Evolutionary conservation across 2,113 vertebrate species (phyloP).

Genomic region (Fulmarus glacialis): DNA sequence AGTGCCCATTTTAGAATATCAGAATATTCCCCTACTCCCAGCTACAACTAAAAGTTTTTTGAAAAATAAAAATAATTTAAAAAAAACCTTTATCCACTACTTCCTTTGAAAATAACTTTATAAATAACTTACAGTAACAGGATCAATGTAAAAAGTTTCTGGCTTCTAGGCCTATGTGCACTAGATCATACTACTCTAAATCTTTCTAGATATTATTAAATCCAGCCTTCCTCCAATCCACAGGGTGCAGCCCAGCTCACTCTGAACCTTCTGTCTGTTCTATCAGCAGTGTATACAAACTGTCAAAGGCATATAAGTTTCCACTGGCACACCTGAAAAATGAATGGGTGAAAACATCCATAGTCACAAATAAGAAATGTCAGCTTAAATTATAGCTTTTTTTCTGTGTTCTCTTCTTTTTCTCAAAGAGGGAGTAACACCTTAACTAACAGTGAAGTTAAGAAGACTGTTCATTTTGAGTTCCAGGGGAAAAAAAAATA

Average conservation of each 20-base stretch:
- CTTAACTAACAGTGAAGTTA: not conserved
- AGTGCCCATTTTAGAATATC: not conserved
- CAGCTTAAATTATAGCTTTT: not conserved
- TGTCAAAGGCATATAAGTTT: not conserved
- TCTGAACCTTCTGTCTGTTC: not conserved
- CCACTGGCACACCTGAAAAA: not conserved
- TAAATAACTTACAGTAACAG: not conserved
- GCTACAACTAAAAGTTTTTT: not conserved
- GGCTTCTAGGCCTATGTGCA: not conserved
- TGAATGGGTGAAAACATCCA: not conserved
- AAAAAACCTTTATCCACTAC: not conserved
- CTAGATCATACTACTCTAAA: not conserved
- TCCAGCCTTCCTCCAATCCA: not conserved
- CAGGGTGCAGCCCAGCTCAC: fast-evolving
- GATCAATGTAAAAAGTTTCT: not conserved
- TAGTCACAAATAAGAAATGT: not conserved
- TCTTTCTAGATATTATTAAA: not conserved
- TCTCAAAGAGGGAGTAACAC: not conserved
- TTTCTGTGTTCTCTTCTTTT: not conserved
- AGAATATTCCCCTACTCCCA: not conserved
- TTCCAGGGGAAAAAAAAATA: not conserved
- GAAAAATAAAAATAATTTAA: not conserved
- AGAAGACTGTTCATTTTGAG: not conserved
- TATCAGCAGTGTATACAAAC: not conserved
- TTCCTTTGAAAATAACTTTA: not conserved